A percentile compares a stretch with the other conserved stretches of the same genome.
Evolutionary conservation across 2,797 vertebrate species (phyloP).

Genomic region (Coendou prehensilis): DNA sequence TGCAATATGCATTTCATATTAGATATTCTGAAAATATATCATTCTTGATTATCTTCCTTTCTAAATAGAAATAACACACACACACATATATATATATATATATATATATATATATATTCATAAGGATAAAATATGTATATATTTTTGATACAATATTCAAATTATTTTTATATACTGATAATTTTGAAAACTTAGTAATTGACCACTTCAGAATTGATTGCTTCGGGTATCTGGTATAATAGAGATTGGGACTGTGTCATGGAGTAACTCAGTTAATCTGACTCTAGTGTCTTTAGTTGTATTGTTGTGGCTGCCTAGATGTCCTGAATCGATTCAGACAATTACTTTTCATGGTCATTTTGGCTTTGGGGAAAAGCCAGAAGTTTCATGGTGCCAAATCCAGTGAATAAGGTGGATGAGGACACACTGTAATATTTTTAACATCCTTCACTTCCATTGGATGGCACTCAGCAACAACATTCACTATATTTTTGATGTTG

Average conservation of each 20-base stretch:
- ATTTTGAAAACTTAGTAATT: constrained; percentile 30
- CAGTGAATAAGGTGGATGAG: background rate
- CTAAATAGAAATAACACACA: constrained; percentile 32
- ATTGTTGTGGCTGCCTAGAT: background rate
- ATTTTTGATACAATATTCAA: background rate
- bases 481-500: background rate
- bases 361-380: background rate
- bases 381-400: background rate
- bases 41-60: constrained; percentile 18
- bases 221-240: background rate
- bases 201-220: constrained; percentile 11
- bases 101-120: background rate
- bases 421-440: background rate
- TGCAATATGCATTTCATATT: background rate
- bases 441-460: background rate
- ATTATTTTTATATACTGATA: constrained; percentile 25
- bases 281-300: constrained; percentile 28
- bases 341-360: background rate
- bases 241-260: background rate
- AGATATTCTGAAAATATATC: background rate
- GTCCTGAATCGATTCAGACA: background rate
- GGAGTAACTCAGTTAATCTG: background rate
- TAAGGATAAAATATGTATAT: background rate
- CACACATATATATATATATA: no score
- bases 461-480: background rate